Evolutionary conservation across 2,888 invertebrate species (phyloP).

Genomic region (Temnothorax ravouxi): DNA sequence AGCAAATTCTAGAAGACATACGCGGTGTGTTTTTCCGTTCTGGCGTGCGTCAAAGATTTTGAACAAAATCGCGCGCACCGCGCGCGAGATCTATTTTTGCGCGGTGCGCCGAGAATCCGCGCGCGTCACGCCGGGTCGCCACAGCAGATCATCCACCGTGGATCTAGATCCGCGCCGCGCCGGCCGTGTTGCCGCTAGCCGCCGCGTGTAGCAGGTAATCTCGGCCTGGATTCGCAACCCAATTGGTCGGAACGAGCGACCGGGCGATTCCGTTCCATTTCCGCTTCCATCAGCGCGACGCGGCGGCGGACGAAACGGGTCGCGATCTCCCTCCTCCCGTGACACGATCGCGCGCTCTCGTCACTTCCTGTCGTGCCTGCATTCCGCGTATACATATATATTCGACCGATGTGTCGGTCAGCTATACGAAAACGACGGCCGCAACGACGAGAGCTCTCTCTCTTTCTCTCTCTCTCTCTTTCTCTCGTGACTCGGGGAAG

Average conservation of each 20-base stretch:
- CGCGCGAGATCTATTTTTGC: slow-evolving; percentile 35
- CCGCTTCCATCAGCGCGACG: slow-evolving; percentile 53
- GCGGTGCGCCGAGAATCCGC: slow-evolving; percentile 1
- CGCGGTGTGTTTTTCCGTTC: background rate
- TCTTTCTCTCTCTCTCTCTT: background rate
- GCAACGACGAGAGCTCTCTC: background rate
- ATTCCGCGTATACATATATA: slow-evolving; percentile 76
- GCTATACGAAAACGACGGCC: background rate
- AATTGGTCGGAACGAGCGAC: slow-evolving; percentile 70
- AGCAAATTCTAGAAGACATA: slow-evolving; percentile 16
- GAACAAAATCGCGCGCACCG: slow-evolving; percentile 4
- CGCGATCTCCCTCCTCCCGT: slow-evolving; percentile 23
- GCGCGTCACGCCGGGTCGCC: background rate
- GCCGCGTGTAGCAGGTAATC: slow-evolving; percentile 69
- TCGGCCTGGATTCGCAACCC: slow-evolving; percentile 72
- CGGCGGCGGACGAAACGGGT: slow-evolving; percentile 62
- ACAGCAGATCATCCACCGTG: background rate
- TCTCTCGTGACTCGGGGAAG: slow-evolving; percentile 57
- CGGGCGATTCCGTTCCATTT: slow-evolving; percentile 66
- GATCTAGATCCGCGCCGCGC: slow-evolving; percentile 1
- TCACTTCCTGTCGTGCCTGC: slow-evolving; percentile 75
- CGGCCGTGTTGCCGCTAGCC: background rate
- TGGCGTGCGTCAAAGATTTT: background rate
- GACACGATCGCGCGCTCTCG: slow-evolving; percentile 42
- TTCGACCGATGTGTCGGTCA: slow-evolving; percentile 62